Evolutionary conservation across 2,888 invertebrate genomes (phyloP).

Genomic region (Protonemura montana): DNA sequence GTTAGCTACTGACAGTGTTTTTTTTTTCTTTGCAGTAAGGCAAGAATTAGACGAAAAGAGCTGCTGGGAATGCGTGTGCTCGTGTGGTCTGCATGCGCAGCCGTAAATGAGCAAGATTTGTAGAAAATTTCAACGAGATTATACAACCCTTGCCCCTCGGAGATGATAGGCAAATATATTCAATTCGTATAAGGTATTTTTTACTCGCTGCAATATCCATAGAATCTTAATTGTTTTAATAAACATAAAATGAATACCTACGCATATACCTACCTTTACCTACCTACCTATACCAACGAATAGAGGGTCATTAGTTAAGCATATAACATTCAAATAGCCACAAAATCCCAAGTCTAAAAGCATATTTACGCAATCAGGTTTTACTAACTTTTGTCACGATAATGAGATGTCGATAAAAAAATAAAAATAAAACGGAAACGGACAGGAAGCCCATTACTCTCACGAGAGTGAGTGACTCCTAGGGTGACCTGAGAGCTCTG

Average conservation of each 20-base stretch:
- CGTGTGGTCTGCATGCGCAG: background rate
- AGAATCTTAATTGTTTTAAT: background rate
- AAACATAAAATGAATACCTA: background rate
- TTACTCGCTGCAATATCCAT: background rate
- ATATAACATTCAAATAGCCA: background rate
- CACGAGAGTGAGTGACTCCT: background rate
- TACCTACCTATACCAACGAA: too few relatives aligned
- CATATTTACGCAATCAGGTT: background rate
- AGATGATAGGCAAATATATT: background rate
- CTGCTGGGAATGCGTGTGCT: background rate
- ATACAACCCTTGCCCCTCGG: background rate
- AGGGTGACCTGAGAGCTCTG: too few relatives aligned
- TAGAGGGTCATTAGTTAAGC: too few relatives aligned
- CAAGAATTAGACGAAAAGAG: background rate
- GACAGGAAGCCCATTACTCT: background rate
- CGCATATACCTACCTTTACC: too few relatives aligned
- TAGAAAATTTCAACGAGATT: background rate
- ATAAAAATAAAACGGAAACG: background rate
- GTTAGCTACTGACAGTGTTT: background rate
- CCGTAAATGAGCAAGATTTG: background rate
- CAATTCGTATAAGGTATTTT: background rate
- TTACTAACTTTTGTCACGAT: background rate
- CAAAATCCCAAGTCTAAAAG: background rate
- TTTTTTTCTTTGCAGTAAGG: background rate
- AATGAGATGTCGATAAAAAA: background rate